A percentile compares a stretch with the other conserved stretches of the same genome.
Conservation (phyloP, 2,888 invertebrate species). For the Pandemis heparana region DNA sequence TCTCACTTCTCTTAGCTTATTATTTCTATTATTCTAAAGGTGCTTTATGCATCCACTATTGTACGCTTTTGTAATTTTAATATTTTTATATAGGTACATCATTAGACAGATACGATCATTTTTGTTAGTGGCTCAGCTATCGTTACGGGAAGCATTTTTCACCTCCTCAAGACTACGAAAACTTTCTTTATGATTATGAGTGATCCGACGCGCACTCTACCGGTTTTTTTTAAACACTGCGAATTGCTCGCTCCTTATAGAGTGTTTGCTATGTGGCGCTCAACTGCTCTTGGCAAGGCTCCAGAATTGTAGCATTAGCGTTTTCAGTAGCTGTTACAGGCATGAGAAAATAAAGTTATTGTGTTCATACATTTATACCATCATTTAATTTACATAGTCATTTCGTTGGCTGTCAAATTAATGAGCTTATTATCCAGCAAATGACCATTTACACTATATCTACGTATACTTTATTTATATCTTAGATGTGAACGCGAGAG, state of each 20-base stretch:
- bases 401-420: not conserved
- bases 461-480: too few species aligned
- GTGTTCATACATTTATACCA: slow-evolving; percentile 17
- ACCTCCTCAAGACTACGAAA: too few species aligned
- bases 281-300: slow-evolving; percentile 16
- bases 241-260: not conserved
- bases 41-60: too few species aligned
- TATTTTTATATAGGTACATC: too few species aligned
- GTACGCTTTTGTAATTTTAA: too few species aligned
- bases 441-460: not conserved
- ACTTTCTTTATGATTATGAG: too few species aligned
- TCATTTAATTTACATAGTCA: slow-evolving; percentile 12
- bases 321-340: slow-evolving; percentile 10
- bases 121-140: too few species aligned
- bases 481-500: not conserved
- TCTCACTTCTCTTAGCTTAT: not conserved
- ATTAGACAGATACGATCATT: too few species aligned
- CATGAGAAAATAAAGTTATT: slow-evolving; percentile 13
- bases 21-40: too few species aligned
- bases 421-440: not conserved
- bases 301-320: slow-evolving; percentile 29
- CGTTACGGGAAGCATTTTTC: too few species aligned
- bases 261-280: slow-evolving; percentile 9
- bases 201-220: too few species aligned
- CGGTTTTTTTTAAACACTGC: not conserved